Evolutionary conservation across 2,113 vertebrate genomes (phyloP), one percentile per base, ranked within the genome.

Genomic region (Cryptomyrus ogoouensis): DNA sequence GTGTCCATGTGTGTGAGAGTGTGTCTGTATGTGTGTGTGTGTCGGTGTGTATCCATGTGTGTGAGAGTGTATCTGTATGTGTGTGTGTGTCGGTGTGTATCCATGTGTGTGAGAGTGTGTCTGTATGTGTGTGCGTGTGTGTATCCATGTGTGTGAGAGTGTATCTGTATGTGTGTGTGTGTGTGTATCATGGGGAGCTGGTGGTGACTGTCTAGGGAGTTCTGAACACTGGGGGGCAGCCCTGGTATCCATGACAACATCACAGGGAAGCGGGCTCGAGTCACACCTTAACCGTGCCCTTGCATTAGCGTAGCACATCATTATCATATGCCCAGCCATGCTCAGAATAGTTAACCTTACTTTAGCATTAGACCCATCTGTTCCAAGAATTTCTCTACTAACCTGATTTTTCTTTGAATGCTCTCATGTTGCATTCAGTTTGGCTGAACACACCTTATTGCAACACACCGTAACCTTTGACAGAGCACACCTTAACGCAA

Each of bases 211-310:
- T 46, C 5, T 42, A 17, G 31, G 77, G 35, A 17, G 19, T 42
- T 8, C 83, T 84, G 83, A 47, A 47, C 83, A 24, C 44, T 21
- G 44, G 24, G 80, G 19, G 39, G 8, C 24, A n/a, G 83, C 83
- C 44, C 83, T 84, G 83, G 83, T 84, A 84, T 84, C 83, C 83
- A 46, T 84, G 83, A 84, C 83, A 47, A 84, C 83, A 12, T 42
- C 83, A 84, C 21, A 21, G 44, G 42, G 24, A 44, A 46, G 44
- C 0, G 6, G 44, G 83, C 17, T 46, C 39, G 9, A 46, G 42
- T 39, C 19, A 84, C 44, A 84, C 44, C 62, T 70, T 27, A 27
- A 13, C 62, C 62, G 27, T 70, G 62, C n/a, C 62, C 62, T 31
- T 70, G 62, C 62, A 70, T 31, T 70, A 70, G 62, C 3, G n/a